A percentile compares a stretch with the other conserved stretches of the same genome.
These are phyloP conservation scores for Morpho achilles DNA, from an alignment of 2,888 invertebrate species.

Conservation along the genomic window DNA sequence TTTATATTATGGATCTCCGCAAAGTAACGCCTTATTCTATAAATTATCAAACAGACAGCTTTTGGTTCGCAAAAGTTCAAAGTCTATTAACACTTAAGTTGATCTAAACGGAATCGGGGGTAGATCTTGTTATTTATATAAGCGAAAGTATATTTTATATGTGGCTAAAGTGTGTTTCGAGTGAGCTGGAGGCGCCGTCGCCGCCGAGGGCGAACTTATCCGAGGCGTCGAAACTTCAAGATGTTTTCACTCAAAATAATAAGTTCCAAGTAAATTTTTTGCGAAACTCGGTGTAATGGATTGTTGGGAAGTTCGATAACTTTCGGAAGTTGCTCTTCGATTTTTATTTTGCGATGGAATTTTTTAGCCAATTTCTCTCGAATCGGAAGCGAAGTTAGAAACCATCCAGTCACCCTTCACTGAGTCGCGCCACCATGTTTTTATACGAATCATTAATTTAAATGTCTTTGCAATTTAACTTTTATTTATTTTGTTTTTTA, in stretches of 20 bases:
- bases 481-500: not conserved
- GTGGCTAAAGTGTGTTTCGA: constrained; percentile 17
- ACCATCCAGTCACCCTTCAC: constrained; percentile 70
- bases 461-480: constrained; percentile 11
- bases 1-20: too few relatives aligned
- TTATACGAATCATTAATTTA: constrained; percentile 23
- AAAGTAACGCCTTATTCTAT: too few relatives aligned
- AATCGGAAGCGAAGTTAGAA: constrained; percentile 53
- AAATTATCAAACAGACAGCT: too few relatives aligned
- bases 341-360: constrained; percentile 72
- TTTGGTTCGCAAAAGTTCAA: too few relatives aligned
- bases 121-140: constrained; percentile 5
- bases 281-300: constrained; percentile 76
- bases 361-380: constrained; percentile 77
- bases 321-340: constrained; percentile 76
- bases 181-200: constrained; percentile 25
- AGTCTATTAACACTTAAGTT: too few relatives aligned
- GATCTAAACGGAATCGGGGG: too few relatives aligned
- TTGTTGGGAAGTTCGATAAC: constrained; percentile 77
- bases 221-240: constrained; percentile 62
- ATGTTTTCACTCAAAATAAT: constrained; percentile 77
- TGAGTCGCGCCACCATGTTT: constrained; percentile 32
- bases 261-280: constrained; percentile 75
- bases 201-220: constrained; percentile 46
- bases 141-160: constrained; percentile 22